phyloP scores from a whole-genome alignment of 92 coral and sea anemone species.

The Phenganax subtilis region DNA sequence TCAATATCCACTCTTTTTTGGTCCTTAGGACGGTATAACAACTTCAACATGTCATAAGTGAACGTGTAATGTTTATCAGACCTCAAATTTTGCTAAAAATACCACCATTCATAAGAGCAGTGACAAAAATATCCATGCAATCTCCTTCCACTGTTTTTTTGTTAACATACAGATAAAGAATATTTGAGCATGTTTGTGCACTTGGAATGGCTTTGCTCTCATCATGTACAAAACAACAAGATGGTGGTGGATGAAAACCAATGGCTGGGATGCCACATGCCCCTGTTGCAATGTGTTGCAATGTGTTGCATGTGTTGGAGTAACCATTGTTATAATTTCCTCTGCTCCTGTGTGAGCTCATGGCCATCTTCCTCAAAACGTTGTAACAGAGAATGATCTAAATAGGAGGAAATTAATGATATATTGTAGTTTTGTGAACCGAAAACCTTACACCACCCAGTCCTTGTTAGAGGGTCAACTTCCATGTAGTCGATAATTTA shows the following conservation, averaged over 20 bases:
- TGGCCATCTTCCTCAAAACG: neutral
- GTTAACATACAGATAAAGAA: neutral
- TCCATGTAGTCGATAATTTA: too few species aligned
- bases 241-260: neutral
- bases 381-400: neutral
- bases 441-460: neutral
- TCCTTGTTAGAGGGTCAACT: neutral
- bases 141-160: neutral
- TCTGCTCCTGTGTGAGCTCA: neutral
- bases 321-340: neutral
- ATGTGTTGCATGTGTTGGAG: slow-evolving; percentile 9
- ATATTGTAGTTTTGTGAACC: neutral
- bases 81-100: neutral
- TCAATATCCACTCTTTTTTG: too few species aligned
- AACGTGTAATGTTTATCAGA: neutral
- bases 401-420: neutral
- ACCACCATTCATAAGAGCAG: neutral
- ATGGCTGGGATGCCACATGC: neutral
- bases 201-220: neutral
- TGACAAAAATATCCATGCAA: neutral
- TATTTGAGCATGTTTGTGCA: slow-evolving; percentile 1
- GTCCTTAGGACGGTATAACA: too few species aligned
- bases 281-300: slow-evolving; percentile 10
- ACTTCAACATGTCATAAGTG: too few species aligned
- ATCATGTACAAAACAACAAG: slow-evolving; percentile 7